Percentiles rank a stretch among this genome's conserved stretches.
Evolutionary conservation across 2,113 vertebrate species (phyloP).

Genomic region (Dolichallabes microphthalmus): DNA sequence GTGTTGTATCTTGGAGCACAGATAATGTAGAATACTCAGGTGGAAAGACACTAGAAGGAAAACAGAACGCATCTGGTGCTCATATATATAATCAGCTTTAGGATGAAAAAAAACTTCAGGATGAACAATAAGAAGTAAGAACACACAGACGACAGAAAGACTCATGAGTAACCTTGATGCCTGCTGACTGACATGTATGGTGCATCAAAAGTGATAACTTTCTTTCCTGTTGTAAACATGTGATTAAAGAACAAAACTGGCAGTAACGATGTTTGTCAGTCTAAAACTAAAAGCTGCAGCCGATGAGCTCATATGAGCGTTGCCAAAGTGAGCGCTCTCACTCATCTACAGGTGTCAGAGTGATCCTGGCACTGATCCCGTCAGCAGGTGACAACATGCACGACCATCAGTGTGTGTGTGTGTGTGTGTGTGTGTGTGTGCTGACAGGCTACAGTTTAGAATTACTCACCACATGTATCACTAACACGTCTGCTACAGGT

Average conservation of each 20-base stretch:
- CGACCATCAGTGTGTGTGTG: background rate
- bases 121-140: background rate
- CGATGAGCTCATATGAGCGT: background rate
- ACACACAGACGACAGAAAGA: background rate
- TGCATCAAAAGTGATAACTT: background rate
- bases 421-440: background rate
- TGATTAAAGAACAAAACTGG: background rate
- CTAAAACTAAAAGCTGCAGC: background rate
- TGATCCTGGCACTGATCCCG: constrained; percentile 44
- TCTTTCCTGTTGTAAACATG: background rate
- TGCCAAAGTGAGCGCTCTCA: constrained; percentile 1
- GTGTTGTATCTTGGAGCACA: background rate
- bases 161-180: background rate
- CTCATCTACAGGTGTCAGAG: constrained; percentile 41
- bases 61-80: background rate
- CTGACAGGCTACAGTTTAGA: background rate
- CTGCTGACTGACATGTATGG: background rate
- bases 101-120: background rate
- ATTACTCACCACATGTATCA: constrained; percentile 30
- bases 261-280: background rate
- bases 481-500: constrained; percentile 32
- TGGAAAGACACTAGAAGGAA: background rate
- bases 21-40: background rate
- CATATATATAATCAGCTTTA: background rate
- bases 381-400: constrained; percentile 50